These are phyloP conservation scores for Bombylius major DNA, from an alignment of 2,888 invertebrate genomes.

Conservation along the genomic window DNA sequence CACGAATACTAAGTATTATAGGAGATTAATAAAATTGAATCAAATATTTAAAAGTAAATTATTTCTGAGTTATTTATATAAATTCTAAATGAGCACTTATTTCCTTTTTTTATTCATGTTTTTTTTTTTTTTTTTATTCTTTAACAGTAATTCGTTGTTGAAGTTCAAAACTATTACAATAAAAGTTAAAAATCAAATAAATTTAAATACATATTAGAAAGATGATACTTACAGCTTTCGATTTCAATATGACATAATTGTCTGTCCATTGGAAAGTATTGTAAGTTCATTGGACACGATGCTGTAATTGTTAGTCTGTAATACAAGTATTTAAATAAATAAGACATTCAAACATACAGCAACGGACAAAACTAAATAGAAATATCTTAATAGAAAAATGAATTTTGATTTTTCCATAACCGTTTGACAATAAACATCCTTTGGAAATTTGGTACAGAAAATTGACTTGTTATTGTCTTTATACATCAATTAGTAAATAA, in stretches of 20 bases:
- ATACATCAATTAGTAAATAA: too few species aligned
- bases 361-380: not conserved
- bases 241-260: slow-evolving; percentile 91
- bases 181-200: too few species aligned
- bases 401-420: not conserved
- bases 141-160: too few species aligned
- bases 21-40: too few species aligned
- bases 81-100: slow-evolving; percentile 14
- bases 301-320: slow-evolving; percentile 86
- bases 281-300: slow-evolving; percentile 91
- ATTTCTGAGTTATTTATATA: slow-evolving; percentile 6
- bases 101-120: not conserved
- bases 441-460: too few species aligned
- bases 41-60: too few species aligned
- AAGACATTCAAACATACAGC: too few species aligned
- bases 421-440: too few species aligned
- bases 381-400: not conserved
- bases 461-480: too few species aligned
- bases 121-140: too few species aligned
- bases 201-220: slow-evolving; percentile 4
- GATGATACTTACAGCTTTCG: slow-evolving; percentile 86
- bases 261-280: slow-evolving; percentile 93
- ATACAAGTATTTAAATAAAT: not conserved
- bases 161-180: too few species aligned
- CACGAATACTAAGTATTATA: too few species aligned